Percentiles rank a stretch among this genome's conserved stretches.
phyloP scores from a whole-genome alignment of 2,797 vertebrate genomes.

The Fistularia tabacaria region DNA sequence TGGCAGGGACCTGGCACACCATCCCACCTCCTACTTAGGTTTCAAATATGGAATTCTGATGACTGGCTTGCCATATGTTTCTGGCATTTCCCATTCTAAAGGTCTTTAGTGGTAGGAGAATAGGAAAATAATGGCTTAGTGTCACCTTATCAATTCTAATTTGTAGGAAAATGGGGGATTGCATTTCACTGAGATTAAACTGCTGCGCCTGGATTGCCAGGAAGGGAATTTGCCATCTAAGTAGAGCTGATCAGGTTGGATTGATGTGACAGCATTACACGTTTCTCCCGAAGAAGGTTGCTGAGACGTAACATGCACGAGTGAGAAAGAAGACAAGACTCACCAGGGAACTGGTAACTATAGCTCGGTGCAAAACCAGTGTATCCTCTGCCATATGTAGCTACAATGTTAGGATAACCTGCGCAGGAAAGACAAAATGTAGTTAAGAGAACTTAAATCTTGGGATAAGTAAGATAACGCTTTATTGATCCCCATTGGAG shows the following conservation, averaged over 20 bases:
- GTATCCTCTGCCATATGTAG: slow-evolving; percentile 89
- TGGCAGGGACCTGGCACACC: slow-evolving; percentile 3
- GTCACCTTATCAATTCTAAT: slow-evolving; percentile 9
- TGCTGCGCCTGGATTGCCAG: slow-evolving; percentile 2
- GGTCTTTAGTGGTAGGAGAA: slow-evolving; percentile 5
- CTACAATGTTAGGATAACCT: slow-evolving; percentile 93
- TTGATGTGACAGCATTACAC: slow-evolving; percentile 7
- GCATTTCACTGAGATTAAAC: slow-evolving; percentile 8
- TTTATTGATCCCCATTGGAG: too few species aligned
- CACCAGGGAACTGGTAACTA: slow-evolving; percentile 93
- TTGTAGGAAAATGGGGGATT: slow-evolving; percentile 2
- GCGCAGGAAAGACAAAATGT: slow-evolving; percentile 29
- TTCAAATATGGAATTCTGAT: slow-evolving; percentile 5
- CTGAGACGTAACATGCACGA: background rate
- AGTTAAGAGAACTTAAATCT: too few species aligned
- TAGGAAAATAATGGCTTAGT: slow-evolving; percentile 12
- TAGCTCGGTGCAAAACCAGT: slow-evolving; percentile 90
- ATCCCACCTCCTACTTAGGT: slow-evolving; percentile 1
- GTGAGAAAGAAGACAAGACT: slow-evolving; percentile 50
- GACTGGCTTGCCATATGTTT: background rate
- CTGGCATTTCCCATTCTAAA: slow-evolving; percentile 10
- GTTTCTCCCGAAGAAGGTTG: background rate
- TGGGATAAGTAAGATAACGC: too few species aligned
- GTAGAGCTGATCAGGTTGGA: background rate
- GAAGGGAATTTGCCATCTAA: slow-evolving; percentile 6